Evolutionary conservation across 1,140 invertebrate genomes (phyloP).

Genomic region (Cydia amplana): DNA sequence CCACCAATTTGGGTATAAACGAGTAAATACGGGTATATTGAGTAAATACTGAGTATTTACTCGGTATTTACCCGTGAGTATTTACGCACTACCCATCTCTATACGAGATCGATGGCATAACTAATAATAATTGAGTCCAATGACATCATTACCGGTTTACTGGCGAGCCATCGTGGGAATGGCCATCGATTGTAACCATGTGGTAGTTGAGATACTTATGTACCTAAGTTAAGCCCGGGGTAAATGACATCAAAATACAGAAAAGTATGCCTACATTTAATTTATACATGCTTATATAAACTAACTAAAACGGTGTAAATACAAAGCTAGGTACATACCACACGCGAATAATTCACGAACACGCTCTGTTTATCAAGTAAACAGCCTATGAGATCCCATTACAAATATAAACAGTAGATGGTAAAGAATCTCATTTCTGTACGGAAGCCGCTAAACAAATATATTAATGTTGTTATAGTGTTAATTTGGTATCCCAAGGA

Average conservation of each 20-base stretch:
- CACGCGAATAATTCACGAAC: background rate
- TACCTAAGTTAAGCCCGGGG: background rate
- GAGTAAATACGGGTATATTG: no score
- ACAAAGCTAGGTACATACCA: background rate
- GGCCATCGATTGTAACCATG: background rate
- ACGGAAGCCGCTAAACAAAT: slow-evolving; percentile 5
- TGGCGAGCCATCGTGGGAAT: background rate
- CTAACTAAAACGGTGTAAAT: background rate
- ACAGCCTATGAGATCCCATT: slow-evolving; percentile 1
- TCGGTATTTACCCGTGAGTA: no score
- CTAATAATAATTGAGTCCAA: slow-evolving; percentile 9
- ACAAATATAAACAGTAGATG: background rate
- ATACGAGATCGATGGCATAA: background rate
- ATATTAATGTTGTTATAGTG: slow-evolving; percentile 6
- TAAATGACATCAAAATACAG: background rate
- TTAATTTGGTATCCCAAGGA: background rate
- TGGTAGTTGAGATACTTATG: background rate
- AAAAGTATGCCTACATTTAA: no score
- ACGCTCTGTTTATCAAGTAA: background rate
- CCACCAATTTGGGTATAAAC: no score
- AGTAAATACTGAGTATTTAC: no score
- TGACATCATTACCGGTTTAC: background rate
- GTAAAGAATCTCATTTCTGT: background rate
- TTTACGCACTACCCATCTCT: no score
- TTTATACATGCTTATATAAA: background rate